Evolutionary conservation across 2,113 vertebrate species (phyloP), one percentile per base, ranked within the genome.

Genomic region (Cynopterus brachyotis): DNA sequence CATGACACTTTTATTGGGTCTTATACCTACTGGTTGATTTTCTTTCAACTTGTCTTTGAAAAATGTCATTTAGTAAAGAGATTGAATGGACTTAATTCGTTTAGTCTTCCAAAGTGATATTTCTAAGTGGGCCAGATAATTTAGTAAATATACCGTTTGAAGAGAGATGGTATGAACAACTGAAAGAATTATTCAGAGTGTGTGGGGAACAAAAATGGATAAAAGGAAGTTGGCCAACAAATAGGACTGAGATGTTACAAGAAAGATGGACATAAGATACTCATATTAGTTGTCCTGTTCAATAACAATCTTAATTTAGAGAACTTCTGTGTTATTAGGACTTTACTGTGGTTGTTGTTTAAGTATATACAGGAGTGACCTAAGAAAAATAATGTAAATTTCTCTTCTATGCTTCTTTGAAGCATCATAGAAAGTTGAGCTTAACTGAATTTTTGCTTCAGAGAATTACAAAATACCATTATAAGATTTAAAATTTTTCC

Each of bases 31-130:
- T 70, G 47, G 42, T 88, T 91, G 62, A 57, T 59, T 78, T 94
- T 92, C 26, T 91, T 93, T 79, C 59, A 81, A 67, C 81, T 96
- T 96, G 87, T 88, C 45, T 95, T 93, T 93, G 96, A 96, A 88
- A 88, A 96, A 89, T 96, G 80, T 79, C 92, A 96, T 95, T 97
- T 97, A 73, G 47, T 59, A 81, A 72, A 92, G n/a, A 97, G 47
- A 92, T 20, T 96, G 88, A 96, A 92, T 28, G 86, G 59, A 84
- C 83, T 84, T 96, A 97, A 97, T 93, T 81, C 15, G 0, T 95
- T 95, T 95, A 67, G 79, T 67, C 16, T 6, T 0, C 15, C 28
- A 84, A 93, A 66, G 30, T 47, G 57, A 7, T 69, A 69, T 1
- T 30, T 55, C 60, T 79, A 91, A 84, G 55, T 95, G 72, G 59